A percentile compares a stretch with the other conserved stretches of the same genome.
phyloP scores from a whole-genome alignment of 2,113 vertebrate genomes.

The Aepyceros melampus region DNA sequence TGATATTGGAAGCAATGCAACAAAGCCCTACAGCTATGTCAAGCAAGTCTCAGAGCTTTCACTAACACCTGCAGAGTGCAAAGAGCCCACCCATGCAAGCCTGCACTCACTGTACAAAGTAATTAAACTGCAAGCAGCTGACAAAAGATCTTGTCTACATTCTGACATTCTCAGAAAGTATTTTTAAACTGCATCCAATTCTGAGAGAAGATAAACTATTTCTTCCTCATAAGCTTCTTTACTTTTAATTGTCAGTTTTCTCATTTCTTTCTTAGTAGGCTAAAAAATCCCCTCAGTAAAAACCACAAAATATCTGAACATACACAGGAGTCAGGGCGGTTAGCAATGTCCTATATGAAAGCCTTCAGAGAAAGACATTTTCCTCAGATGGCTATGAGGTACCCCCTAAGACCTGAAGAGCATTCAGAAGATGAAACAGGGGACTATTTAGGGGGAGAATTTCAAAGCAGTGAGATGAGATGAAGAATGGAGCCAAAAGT shows the following conservation, averaged over 20 bases:
- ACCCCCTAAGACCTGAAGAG: neutral
- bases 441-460: neutral
- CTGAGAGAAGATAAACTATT: conserved; percentile 41
- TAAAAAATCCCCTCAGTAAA: conserved; percentile 39
- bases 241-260: conserved; percentile 15
- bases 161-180: conserved; percentile 26
- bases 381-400: neutral
- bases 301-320: conserved; percentile 1
- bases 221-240: conserved; percentile 35
- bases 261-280: conserved; percentile 23
- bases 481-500: neutral
- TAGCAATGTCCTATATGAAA: conserved; percentile 9
- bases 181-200: conserved; percentile 50
- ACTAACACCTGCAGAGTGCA: conserved; percentile 70
- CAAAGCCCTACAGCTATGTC: conserved; percentile 43
- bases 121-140: conserved; percentile 67
- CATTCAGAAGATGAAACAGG: neutral
- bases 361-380: neutral
- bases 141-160: conserved; percentile 21
- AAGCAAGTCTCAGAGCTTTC: conserved; percentile 35
- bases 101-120: conserved; percentile 51
- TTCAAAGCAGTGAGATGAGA: neutral
- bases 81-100: conserved; percentile 6
- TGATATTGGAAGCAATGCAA: conserved; percentile 66
- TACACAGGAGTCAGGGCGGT: neutral